Conservation (phyloP, 1,140 invertebrate genomes). For the Himalopsyche phryganea region DNA sequence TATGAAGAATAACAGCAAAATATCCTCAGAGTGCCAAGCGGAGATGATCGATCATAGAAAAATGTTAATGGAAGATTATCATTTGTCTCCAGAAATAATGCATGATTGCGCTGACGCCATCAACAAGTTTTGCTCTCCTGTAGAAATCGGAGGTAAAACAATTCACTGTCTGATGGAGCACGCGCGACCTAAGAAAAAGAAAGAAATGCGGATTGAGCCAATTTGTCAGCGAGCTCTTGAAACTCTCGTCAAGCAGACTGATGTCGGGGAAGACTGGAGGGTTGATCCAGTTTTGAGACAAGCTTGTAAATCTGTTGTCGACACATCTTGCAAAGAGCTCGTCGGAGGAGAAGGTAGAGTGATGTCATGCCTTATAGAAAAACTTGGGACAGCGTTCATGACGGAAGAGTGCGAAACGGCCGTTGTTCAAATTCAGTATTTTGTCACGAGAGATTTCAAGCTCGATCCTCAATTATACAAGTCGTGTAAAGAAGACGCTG, state of each 20-base stretch:
- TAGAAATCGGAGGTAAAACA: constrained; percentile 80
- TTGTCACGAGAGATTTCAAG: constrained; percentile 91
- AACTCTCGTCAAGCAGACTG: constrained; percentile 71
- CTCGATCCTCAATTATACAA: constrained; percentile 86
- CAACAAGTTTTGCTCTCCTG: constrained; percentile 63
- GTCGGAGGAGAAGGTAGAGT: constrained; percentile 71
- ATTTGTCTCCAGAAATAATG: constrained; percentile 88
- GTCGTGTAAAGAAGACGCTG: constrained; percentile 84
- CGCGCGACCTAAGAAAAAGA: constrained; percentile 62
- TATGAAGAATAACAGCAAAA: constrained; percentile 69
- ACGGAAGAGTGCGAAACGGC: constrained; percentile 84
- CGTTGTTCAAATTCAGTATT: constrained; percentile 95
- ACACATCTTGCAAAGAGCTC: constrained; percentile 65
- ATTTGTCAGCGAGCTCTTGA: constrained; percentile 73
- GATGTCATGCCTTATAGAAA: constrained; percentile 91
- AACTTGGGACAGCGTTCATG: constrained; percentile 83
- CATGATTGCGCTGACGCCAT: constrained; percentile 86
- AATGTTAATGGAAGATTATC: constrained; percentile 89
- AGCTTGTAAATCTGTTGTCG: constrained; percentile 80
- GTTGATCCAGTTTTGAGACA: constrained; percentile 85
- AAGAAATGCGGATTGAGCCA: constrained; percentile 59
- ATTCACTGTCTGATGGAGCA: constrained; percentile 96
- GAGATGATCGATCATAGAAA: constrained; percentile 90
- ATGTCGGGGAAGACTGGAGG: constrained; percentile 86
- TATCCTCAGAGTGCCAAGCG: constrained; percentile 71